Evolutionary conservation across 2,888 invertebrate genomes (phyloP).

Genomic region (Cryptophagus acutangulus): DNA sequence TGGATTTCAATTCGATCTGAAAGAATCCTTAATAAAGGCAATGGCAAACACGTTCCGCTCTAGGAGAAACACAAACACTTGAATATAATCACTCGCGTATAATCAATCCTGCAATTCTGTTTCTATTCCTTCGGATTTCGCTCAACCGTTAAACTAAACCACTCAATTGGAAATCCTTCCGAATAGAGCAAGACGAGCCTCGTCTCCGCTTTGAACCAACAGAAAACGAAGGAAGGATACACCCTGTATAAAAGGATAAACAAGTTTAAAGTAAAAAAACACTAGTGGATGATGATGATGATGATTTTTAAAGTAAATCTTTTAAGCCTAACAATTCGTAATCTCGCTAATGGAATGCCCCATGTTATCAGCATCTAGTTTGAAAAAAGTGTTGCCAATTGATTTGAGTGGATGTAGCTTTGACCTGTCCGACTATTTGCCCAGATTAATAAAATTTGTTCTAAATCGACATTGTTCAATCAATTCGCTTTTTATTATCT

Average conservation of each 20-base stretch:
- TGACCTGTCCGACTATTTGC: conserved; percentile 8
- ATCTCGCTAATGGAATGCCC: conserved; percentile 40
- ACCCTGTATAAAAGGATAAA: not conserved
- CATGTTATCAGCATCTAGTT: conserved; percentile 26
- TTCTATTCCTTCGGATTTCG: not conserved
- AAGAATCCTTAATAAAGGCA: conserved; percentile 1
- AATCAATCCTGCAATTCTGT: not conserved
- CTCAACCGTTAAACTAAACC: not conserved
- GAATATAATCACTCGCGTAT: conserved; percentile 1
- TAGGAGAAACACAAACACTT: not conserved
- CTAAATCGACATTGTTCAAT: too few relatives aligned
- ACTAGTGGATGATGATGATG: conserved; percentile 15
- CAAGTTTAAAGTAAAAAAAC: conserved; percentile 9
- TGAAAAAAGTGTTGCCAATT: conserved; percentile 39
- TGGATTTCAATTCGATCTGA: not conserved
- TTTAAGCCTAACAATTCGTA: conserved; percentile 29
- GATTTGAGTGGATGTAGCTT: conserved; percentile 37
- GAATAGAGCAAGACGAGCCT: too few relatives aligned
- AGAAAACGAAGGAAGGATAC: not conserved
- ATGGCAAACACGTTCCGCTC: not conserved
- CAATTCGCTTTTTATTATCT: too few relatives aligned
- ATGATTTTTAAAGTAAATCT: conserved; percentile 16
- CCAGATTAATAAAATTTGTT: too few relatives aligned
- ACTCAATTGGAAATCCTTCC: conserved; percentile 1
- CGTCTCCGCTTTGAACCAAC: not conserved